A percentile compares a stretch with the other conserved stretches of the same genome.
Conservation (phyloP, 2,113 vertebrate species). For the Charina bottae region DNA sequence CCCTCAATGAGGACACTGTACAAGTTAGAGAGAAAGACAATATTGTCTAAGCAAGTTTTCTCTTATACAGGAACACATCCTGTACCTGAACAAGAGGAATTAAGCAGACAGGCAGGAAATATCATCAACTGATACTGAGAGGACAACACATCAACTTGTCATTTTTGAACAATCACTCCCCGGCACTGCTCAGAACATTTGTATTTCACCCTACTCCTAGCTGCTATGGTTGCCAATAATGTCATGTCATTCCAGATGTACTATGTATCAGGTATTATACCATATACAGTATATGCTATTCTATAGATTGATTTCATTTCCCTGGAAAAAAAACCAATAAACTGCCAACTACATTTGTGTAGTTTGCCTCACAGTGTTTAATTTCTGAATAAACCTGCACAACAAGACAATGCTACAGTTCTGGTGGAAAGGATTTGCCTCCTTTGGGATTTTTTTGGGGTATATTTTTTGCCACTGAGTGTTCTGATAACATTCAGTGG, state of each 20-base stretch:
- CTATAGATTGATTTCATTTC: background rate
- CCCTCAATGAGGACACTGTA: background rate
- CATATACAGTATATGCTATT: background rate
- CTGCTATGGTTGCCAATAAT: background rate
- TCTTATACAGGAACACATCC: background rate
- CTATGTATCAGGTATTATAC: background rate
- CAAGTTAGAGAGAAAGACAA: background rate
- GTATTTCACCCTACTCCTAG: background rate
- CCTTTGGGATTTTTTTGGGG: background rate
- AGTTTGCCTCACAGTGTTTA: background rate
- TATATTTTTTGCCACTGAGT: background rate
- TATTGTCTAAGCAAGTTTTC: background rate
- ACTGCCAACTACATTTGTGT: background rate
- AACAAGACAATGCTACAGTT: background rate
- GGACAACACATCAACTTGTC: background rate
- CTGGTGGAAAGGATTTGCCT: background rate
- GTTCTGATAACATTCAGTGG: background rate
- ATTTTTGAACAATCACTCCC: background rate
- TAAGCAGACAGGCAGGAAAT: background rate
- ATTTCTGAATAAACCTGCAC: background rate
- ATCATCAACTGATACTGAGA: background rate
- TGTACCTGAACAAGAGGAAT: background rate
- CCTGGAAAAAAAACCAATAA: background rate
- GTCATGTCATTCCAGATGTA: background rate
- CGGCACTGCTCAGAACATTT: background rate